These are phyloP conservation scores for Elysia chlorotica DNA, from an alignment of 1,140 invertebrate species.

Conservation along the genomic window DNA sequence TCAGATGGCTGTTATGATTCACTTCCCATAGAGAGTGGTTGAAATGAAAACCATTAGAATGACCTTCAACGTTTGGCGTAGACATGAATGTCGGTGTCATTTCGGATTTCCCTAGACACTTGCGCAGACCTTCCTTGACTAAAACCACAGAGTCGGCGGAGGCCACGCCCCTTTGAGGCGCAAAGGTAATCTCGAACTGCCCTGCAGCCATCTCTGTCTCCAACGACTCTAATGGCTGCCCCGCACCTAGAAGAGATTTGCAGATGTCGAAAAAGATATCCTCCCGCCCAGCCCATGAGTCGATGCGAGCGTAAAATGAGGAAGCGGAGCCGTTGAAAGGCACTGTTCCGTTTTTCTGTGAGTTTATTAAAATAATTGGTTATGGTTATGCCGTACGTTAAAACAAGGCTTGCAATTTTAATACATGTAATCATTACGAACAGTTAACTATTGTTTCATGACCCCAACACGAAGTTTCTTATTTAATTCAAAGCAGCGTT, in stretches of 20 bases:
- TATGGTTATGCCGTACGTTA: neutral
- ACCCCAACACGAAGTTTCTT: too few relatives aligned
- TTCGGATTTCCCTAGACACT: neutral
- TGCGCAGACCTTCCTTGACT: slow-evolving; percentile 9
- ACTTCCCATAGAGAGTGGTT: slow-evolving; percentile 35
- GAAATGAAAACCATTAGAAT: slow-evolving; percentile 29
- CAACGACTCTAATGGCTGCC: slow-evolving; percentile 22
- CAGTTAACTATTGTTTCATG: too few relatives aligned
- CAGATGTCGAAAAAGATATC: slow-evolving; percentile 17
- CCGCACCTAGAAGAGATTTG: neutral
- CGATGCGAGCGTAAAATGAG: slow-evolving; percentile 7
- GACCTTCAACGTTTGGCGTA: slow-evolving; percentile 1
- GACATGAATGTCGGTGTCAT: slow-evolving; percentile 34
- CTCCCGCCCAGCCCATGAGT: slow-evolving; percentile 12
- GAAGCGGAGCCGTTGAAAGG: slow-evolving; percentile 1
- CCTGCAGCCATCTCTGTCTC: slow-evolving; percentile 20
- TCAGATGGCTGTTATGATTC: too few relatives aligned
- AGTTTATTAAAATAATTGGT: neutral
- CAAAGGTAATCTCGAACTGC: slow-evolving; percentile 27
- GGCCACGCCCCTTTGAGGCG: slow-evolving; percentile 16
- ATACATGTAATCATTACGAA: neutral
- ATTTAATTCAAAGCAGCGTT: too few relatives aligned
- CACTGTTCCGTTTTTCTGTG: neutral
- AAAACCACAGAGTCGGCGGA: slow-evolving; percentile 4
- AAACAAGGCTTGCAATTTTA: neutral